phyloP scores from a whole-genome alignment of 2,888 invertebrate species.

The Gasteruption jaculator region DNA sequence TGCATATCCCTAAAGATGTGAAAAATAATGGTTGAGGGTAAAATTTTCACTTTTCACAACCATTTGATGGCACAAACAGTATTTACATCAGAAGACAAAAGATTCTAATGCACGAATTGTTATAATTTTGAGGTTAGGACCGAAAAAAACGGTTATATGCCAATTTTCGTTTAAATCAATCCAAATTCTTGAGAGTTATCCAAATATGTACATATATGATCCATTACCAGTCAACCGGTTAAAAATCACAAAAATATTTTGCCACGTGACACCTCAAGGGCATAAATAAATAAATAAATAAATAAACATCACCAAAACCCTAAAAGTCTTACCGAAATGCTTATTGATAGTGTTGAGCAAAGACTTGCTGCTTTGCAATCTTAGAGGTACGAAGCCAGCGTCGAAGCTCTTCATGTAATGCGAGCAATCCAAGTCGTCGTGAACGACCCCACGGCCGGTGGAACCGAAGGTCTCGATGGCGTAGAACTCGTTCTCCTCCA shows the following conservation, averaged over 20 bases:
- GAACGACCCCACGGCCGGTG: slow-evolving; percentile 90
- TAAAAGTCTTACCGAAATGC: slow-evolving; percentile 68
- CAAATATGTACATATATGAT: neutral
- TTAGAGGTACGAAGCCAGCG: slow-evolving; percentile 83
- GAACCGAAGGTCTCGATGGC: slow-evolving; percentile 99
- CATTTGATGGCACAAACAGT: no score
- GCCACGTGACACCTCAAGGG: neutral
- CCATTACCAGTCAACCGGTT: no score
- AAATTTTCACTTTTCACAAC: no score
- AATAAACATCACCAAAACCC: neutral
- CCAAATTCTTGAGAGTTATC: no score
- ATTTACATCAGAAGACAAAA: no score
- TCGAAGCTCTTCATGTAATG: slow-evolving; percentile 99
- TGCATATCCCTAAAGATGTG: no score
- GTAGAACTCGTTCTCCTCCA: slow-evolving; percentile 99
- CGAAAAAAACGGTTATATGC: no score
- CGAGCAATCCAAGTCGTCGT: slow-evolving; percentile 98
- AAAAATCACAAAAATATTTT: neutral
- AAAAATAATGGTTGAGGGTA: no score
- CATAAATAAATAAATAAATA: neutral
- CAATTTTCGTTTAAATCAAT: no score
- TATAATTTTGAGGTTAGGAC: no score
- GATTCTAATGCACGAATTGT: no score
- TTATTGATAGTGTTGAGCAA: slow-evolving; percentile 90
- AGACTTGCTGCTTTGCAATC: slow-evolving; percentile 89